phyloP scores from a whole-genome alignment of 2,113 vertebrate species.

The Amphilophus citrinellus region DNA sequence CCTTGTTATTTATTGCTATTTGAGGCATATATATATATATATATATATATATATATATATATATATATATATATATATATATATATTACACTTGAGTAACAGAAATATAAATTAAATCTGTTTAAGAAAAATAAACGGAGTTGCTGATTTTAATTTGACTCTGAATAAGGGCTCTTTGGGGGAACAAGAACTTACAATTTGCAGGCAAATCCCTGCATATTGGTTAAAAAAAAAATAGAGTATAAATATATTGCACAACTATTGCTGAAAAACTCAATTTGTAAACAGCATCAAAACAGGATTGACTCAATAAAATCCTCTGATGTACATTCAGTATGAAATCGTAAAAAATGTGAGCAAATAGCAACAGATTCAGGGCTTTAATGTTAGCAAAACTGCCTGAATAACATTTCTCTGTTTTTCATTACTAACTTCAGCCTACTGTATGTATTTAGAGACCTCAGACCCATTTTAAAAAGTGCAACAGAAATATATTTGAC shows the following conservation, averaged over 20 bases:
- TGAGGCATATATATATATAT: no score
- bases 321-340: neutral
- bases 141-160: neutral
- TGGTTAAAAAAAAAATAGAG: no score
- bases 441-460: neutral
- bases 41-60: no score
- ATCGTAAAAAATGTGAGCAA: neutral
- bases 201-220: neutral
- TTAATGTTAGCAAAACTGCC: neutral
- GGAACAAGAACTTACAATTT: neutral
- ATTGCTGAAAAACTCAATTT: neutral
- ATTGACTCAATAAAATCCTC: neutral
- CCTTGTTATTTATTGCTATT: neutral
- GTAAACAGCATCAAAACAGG: neutral
- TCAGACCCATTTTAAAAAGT: neutral
- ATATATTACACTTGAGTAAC: neutral
- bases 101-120: neutral
- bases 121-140: neutral
- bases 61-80: no score
- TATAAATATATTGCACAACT: neutral
- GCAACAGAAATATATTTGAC: slow-evolving; percentile 20
- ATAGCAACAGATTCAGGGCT: neutral
- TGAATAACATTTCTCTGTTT: neutral
- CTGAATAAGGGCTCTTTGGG: neutral
- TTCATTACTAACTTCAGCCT: neutral